Base-by-base conservation (phyloP, 2,113 vertebrate species). In the Macaca nemestrina region DNA sequence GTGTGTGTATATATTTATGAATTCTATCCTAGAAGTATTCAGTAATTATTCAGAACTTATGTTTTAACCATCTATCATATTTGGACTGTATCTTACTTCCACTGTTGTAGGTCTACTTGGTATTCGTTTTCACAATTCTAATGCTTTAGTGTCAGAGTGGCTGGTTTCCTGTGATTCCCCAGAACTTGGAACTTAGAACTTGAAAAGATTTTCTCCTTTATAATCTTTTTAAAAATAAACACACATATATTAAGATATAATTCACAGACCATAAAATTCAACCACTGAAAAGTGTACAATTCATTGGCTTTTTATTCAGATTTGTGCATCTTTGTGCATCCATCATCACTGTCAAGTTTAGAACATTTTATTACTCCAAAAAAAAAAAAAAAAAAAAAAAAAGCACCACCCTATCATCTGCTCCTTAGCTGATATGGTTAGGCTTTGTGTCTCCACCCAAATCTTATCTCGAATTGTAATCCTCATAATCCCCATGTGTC, bases 161-260 rank as follows among this genome's bases (percentile, higher is more conserved):
- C 8, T 45, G 17, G 0, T 9, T 1, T 7, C 1, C 10, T 38
- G 1, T 5, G 11, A 30, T 57, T 30, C 40, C 68, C 73, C 9
- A 88, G 30, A 61, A 83, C 5, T 50, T 68, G 52, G 3, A 45
- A 75, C 30, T 90, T 38, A 52, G 23, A 85, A 22, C 20, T 55
- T 91, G 13, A 18, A 87, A 70, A 81, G 4, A 61, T 79, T 38
- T 81, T 0, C 6, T 92, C 17, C 18, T 92, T 76, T 16, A 57
- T 55, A 90, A 38, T 14, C 2, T 32, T 64, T 4, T 6, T 38
- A 40, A 80, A 48, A 43, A 48, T 50, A 50, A 50, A 50, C 48
- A 22, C 0, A 38, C 4, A 57, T 57, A 52, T 68, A 48, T 32
- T 75, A 43, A 90, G 40, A 64, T 30, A 43, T 70, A 64, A 70